Base-by-base conservation (phyloP, 2,888 invertebrate species). In the Epinotia nisella region DNA sequence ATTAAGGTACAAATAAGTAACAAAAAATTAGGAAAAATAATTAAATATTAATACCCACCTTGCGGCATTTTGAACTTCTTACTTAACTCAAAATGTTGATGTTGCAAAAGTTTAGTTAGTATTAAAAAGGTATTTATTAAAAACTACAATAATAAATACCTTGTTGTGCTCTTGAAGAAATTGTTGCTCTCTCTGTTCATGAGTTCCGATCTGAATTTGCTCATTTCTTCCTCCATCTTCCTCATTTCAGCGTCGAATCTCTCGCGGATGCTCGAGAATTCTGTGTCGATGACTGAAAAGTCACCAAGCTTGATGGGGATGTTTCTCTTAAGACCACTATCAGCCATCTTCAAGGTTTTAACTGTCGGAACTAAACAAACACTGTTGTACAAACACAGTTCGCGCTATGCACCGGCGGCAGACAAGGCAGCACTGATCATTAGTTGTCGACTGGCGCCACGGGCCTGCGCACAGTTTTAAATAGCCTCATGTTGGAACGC, bases 171-270 rank as follows among this genome's bases (percentile, higher is more conserved):
- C 94, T 97, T 97, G 94, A 98, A 98, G 94, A 98, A 97, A 87
- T 97, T 97, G 90, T 97, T 96, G 86, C 97, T 97, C 91, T 98
- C 98, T 86, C 97, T 96, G 92, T 97, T 98, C 96, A 98, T 97
- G 78, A 98, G 94, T 90, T 98, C 98, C 79, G 97, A 97, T 83
- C 98, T 95, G 94, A 98, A 98, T 94, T 97, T 96, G 90, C 97
- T 96, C 99, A 99, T 99, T 94, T 99, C 99, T 85, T 98, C 98
- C 94, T 99, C 99, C 98, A 99, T 99, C 94, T 98, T 98, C 85
- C 97, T 95, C 99, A 99, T 99, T 95, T 99, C 99, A 78, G 97
- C 96, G 92, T 99, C 98, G 92, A 98, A 98, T 81, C 98, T 95
- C 90, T 98, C 98, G 85, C 98, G 96, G 90, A 99, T 99, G 94